A percentile compares a stretch with the other conserved stretches of the same genome.
These are phyloP conservation scores for Chiroxiphia lanceolata DNA, from an alignment of 2,797 vertebrate species.

Conservation along the genomic window DNA sequence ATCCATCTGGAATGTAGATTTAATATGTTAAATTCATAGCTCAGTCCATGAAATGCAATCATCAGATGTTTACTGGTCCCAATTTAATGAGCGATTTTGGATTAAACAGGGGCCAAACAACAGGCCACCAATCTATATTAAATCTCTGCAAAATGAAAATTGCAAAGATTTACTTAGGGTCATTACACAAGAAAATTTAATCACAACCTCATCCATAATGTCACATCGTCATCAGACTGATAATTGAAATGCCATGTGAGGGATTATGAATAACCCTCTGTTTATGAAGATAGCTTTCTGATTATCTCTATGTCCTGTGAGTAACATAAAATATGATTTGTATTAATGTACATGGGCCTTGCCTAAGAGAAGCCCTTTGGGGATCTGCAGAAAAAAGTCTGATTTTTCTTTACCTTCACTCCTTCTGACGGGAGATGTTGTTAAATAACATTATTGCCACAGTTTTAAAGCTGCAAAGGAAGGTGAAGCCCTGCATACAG, in stretches of 20 bases:
- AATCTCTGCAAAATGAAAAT: conserved; percentile 98
- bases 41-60: conserved; percentile 79
- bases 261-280: conserved; percentile 72
- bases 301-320: conserved; percentile 70
- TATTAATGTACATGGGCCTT: conserved; percentile 52
- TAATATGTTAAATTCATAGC: conserved; percentile 74
- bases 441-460: background rate
- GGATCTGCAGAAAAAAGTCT: background rate
- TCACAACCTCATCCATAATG: conserved; percentile 81
- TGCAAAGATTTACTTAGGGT: conserved; percentile 93
- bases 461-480: background rate
- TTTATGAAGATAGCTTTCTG: conserved; percentile 75
- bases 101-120: conserved; percentile 84
- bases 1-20: conserved; percentile 77
- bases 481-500: background rate
- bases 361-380: conserved; percentile 32
- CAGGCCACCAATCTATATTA: conserved; percentile 87
- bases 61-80: conserved; percentile 83
- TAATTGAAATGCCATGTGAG: conserved; percentile 68
- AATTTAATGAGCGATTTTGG: conserved; percentile 88
- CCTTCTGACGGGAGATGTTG: background rate
- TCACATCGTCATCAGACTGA: conserved; percentile 59
- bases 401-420: background rate
- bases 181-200: conserved; percentile 90
- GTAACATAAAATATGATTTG: conserved; percentile 73